Evolutionary conservation across 2,888 invertebrate species (phyloP).

Genomic region (Pseudococcus longispinus): DNA sequence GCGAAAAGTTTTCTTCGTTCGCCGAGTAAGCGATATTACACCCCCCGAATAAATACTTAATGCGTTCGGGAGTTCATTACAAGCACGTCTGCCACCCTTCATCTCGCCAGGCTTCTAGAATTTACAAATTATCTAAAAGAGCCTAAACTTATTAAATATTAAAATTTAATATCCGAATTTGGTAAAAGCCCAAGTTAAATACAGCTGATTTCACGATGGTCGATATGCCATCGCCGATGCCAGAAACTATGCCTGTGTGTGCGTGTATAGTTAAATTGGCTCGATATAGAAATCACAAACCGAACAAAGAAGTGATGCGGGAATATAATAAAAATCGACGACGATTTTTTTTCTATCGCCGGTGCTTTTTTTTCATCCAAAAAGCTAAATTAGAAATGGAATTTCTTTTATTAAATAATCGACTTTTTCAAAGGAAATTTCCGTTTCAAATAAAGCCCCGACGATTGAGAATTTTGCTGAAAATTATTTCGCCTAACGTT

Average conservation of each 20-base stretch:
- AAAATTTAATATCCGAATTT: background rate
- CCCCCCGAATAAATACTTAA: background rate
- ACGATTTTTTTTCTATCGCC: background rate
- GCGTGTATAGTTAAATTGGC: background rate
- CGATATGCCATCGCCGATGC: background rate
- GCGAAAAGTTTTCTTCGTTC: background rate
- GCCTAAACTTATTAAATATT: background rate
- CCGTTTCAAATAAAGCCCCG: slow-evolving; percentile 3
- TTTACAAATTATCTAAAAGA: background rate
- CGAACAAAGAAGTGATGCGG: background rate
- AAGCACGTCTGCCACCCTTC: background rate
- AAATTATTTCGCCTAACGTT: slow-evolving; percentile 1
- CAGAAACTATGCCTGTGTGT: background rate
- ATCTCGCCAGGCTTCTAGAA: background rate
- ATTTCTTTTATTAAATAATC: slow-evolving; percentile 22
- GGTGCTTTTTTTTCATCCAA: background rate
- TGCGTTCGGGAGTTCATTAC: slow-evolving; percentile 13
- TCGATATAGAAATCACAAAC: background rate
- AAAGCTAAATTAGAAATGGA: background rate
- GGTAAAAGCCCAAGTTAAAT: background rate
- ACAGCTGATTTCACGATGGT: background rate
- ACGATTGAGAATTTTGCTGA: background rate
- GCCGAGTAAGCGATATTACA: slow-evolving; percentile 2
- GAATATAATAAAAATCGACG: background rate
- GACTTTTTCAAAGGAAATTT: slow-evolving; percentile 13